Conservation (phyloP, 2,888 invertebrate species). For the Agriopis aurantiaria region DNA sequence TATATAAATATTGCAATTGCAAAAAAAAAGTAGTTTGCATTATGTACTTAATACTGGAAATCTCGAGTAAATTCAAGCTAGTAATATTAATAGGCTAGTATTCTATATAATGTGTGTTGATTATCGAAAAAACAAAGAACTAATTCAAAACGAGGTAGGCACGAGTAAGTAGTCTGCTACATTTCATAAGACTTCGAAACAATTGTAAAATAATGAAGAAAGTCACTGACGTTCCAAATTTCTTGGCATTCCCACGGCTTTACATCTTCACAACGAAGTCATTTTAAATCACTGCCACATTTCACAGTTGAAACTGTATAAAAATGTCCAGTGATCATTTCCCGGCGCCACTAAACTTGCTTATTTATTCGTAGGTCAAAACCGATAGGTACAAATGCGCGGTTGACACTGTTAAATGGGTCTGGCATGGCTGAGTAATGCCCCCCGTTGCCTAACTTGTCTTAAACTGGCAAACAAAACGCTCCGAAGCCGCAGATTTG, state of each 20-base stretch:
- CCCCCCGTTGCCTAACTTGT: conserved; percentile 70
- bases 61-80: too few species aligned
- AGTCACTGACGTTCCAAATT: not conserved
- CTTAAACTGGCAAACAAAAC: conserved; percentile 79
- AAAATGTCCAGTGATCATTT: conserved; percentile 36
- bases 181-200: too few species aligned
- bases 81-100: too few species aligned
- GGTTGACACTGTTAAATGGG: conserved; percentile 83
- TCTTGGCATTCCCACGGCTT: conserved; percentile 14
- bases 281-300: conserved; percentile 14
- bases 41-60: too few species aligned
- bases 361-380: conserved; percentile 56
- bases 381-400: conserved; percentile 78
- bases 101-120: too few species aligned
- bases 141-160: too few species aligned
- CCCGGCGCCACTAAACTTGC: conserved; percentile 24
- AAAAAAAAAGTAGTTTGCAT: too few species aligned
- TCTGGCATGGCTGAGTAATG: conserved; percentile 77
- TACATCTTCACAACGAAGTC: not conserved
- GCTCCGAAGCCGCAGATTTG: conserved; percentile 73
- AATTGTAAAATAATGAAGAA: too few species aligned
- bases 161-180: too few species aligned
- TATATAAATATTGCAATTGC: too few species aligned
- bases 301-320: conserved; percentile 10
- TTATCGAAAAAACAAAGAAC: too few species aligned